A percentile compares a stretch with the other conserved stretches of the same genome.
phyloP scores from a whole-genome alignment of 2,113 vertebrate species.

The Mohoua ochrocephala region DNA sequence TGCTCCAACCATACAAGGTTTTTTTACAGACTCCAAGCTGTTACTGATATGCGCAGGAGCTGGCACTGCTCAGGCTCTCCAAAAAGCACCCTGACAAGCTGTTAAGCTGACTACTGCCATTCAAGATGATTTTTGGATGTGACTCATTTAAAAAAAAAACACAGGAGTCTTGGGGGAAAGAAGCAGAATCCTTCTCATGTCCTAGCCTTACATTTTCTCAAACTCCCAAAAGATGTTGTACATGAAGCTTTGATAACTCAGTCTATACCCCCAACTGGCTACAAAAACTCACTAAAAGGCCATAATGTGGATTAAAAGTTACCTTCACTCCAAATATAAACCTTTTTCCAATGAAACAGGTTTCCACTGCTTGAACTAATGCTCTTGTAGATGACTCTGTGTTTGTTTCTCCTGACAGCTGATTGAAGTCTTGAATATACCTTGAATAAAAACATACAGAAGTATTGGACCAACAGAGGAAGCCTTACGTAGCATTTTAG shows the following conservation, averaged over 20 bases:
- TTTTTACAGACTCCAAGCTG: slow-evolving; percentile 27
- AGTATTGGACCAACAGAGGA: not conserved
- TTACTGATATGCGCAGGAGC: not conserved
- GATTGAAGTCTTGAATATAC: slow-evolving; percentile 61
- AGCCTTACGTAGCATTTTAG: not conserved
- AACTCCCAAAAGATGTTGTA: not conserved
- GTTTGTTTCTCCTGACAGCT: slow-evolving; percentile 43
- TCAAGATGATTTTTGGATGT: not conserved
- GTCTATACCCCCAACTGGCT: not conserved
- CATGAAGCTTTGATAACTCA: not conserved
- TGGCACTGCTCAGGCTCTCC: not conserved
- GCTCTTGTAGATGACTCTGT: slow-evolving; percentile 15
- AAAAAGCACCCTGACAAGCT: slow-evolving; percentile 15
- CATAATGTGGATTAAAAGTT: not conserved
- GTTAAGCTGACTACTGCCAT: not conserved
- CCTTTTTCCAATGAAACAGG: slow-evolving; percentile 79
- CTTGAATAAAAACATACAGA: slow-evolving; percentile 39
- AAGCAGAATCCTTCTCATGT: not conserved
- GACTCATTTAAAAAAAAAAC: not conserved
- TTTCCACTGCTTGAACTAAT: slow-evolving; percentile 76
- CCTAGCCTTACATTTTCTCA: not conserved
- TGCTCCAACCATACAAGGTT: not conserved
- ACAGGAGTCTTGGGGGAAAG: not conserved
- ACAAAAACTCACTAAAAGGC: not conserved
- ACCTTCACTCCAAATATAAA: slow-evolving; percentile 86